Evolutionary conservation across 2,797 vertebrate genomes (phyloP).

Genomic region (Delichon dasypus): DNA sequence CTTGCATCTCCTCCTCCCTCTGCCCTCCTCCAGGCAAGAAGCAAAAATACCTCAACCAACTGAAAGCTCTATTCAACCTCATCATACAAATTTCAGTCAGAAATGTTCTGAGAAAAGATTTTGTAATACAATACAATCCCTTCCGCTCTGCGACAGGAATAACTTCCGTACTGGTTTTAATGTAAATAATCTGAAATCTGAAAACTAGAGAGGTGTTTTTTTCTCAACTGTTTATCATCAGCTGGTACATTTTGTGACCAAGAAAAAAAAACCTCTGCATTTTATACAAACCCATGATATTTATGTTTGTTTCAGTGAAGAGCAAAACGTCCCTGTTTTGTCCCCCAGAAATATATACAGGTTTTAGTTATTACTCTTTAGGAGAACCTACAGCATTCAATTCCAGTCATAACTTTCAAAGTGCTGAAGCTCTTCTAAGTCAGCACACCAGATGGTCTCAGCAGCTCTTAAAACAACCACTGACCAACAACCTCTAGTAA

Average conservation of each 20-base stretch:
- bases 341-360: rapidly evolving
- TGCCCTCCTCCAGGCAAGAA: neutral
- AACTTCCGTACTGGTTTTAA: neutral
- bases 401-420: neutral
- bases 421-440: neutral
- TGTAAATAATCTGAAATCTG: neutral
- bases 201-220: neutral
- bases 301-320: neutral
- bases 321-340: neutral
- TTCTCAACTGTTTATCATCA: neutral
- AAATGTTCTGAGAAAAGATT: neutral
- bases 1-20: neutral
- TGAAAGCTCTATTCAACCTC: neutral
- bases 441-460: neutral
- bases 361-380: neutral
- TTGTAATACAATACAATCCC: neutral
- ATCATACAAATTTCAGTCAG: neutral
- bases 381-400: neutral
- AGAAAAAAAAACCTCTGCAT: neutral
- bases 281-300: neutral
- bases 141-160: neutral
- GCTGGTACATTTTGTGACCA: neutral
- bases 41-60: neutral
- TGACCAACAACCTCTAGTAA: neutral
- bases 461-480: neutral